A percentile compares a stretch with the other conserved stretches of the same genome.
phyloP scores from a whole-genome alignment of 1,140 invertebrate genomes.

The Oryzaephilus surinamensis region DNA sequence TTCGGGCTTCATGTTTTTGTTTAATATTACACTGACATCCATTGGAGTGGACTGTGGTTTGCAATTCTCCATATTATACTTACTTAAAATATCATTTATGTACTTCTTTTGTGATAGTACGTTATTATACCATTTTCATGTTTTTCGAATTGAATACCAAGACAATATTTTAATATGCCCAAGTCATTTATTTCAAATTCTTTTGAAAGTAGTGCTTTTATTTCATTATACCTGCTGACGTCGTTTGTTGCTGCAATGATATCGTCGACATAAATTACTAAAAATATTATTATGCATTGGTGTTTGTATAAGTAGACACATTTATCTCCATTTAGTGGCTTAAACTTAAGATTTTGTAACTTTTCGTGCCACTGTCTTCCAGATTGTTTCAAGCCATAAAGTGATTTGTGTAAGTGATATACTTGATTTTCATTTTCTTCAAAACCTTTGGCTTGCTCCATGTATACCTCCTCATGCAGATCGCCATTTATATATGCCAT shows the following conservation, averaged over 20 bases:
- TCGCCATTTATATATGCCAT: conserved; percentile 36
- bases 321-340: conserved; percentile 16
- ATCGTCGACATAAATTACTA: conserved; percentile 27
- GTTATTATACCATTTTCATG: conserved; percentile 3
- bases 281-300: conserved; percentile 1
- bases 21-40: conserved; percentile 1
- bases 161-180: conserved; percentile 5
- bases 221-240: conserved; percentile 2
- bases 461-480: conserved; percentile 36
- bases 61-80: conserved; percentile 9
- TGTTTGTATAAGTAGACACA: conserved; percentile 21
- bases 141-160: conserved; percentile 12
- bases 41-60: conserved; percentile 1
- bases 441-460: conserved; percentile 35
- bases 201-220: conserved; percentile 2
- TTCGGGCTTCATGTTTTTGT: neutral
- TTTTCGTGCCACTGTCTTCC: conserved; percentile 27
- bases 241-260: conserved; percentile 13
- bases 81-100: conserved; percentile 7
- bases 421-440: conserved; percentile 17
- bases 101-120: conserved; percentile 10
- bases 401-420: conserved; percentile 28
- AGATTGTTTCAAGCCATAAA: conserved; percentile 35
- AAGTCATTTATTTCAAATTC: conserved; percentile 14
- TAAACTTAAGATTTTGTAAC: conserved; percentile 20